Percentiles rank a stretch among this genome's conserved stretches.
These are phyloP conservation scores for Rhabditophanes sp. DNA, from an alignment of 2,888 invertebrate species.

Conservation along the genomic window DNA sequence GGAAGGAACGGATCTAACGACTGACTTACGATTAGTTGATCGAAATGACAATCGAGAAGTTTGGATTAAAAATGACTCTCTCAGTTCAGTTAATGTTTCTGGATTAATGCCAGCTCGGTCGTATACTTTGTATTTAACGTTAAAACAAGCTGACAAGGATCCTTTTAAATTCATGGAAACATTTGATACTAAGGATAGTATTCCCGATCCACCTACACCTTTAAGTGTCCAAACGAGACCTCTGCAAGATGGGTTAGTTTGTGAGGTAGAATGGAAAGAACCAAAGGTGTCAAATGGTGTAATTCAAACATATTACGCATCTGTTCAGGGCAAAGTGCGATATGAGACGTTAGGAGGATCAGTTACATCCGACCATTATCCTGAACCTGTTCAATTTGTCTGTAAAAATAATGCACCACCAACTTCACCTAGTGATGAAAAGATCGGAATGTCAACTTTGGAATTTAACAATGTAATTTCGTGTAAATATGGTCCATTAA, in stretches of 20 bases:
- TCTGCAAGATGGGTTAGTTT: constrained; percentile 21
- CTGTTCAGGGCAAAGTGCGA: constrained; percentile 25
- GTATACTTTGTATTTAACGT: constrained; percentile 33
- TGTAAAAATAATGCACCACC: too few species aligned
- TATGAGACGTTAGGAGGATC: constrained; percentile 14
- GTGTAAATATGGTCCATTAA: constrained; percentile 40
- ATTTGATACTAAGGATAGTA: constrained; percentile 15
- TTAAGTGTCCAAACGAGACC: constrained; percentile 32
- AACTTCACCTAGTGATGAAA: too few species aligned
- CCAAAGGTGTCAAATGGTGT: constrained; percentile 30
- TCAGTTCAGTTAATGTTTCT: constrained; percentile 18
- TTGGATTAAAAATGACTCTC: constrained; percentile 11
- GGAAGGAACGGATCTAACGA: constrained; percentile 18
- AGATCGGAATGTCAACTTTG: too few species aligned
- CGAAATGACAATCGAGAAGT: constrained; percentile 9
- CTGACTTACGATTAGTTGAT: constrained; percentile 27
- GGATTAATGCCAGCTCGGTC: constrained; percentile 17
- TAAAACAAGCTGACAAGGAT: constrained; percentile 28
- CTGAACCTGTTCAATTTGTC: constrained; percentile 19
- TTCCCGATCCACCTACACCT: constrained; percentile 26
- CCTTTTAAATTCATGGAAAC: constrained; percentile 30
- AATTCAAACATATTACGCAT: too few species aligned
- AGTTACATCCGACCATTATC: constrained; percentile 20
- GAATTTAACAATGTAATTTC: constrained; percentile 31
- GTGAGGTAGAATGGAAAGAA: constrained; percentile 39